These are phyloP conservation scores for Pachymerium ferrugineum DNA, from an alignment of 2,888 invertebrate genomes.

Conservation along the genomic window DNA sequence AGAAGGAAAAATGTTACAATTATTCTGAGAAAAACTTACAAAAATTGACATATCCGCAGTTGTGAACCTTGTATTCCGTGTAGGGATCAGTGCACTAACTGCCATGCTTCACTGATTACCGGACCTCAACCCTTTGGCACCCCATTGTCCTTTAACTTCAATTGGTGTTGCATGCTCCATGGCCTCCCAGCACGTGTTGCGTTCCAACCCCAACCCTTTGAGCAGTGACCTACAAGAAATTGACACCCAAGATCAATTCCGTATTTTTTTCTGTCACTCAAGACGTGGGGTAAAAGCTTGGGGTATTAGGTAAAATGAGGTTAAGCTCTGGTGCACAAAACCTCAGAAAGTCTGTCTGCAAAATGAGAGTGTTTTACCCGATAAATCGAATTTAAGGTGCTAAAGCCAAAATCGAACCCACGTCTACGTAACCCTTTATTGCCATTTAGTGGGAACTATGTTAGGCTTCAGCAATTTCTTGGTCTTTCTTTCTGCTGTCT, in stretches of 20 bases:
- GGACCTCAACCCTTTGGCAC: constrained; percentile 12
- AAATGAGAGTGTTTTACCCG: background rate
- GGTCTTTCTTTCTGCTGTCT: background rate
- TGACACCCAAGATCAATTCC: background rate
- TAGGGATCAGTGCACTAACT: background rate
- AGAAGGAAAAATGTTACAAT: background rate
- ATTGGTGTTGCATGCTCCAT: constrained; percentile 9
- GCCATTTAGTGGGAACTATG: background rate
- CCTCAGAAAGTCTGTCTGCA: background rate
- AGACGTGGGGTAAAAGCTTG: background rate
- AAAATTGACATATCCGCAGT: background rate
- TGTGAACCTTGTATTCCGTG: background rate
- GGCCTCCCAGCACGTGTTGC: constrained; percentile 21
- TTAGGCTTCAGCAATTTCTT: background rate
- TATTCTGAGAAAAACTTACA: constrained; percentile 2
- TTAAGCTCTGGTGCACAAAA: background rate
- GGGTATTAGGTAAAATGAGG: background rate
- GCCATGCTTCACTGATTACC: background rate
- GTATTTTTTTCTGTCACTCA: background rate
- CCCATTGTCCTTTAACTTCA: background rate
- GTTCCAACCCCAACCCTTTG: constrained; percentile 20
- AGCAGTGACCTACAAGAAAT: background rate
- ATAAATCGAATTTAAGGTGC: background rate
- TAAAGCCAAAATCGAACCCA: background rate
- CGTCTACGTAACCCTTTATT: background rate